Percentiles rank a stretch among this genome's conserved stretches.
Conservation (phyloP, 2,797 vertebrate genomes). For the Melopsittacus undulatus region DNA sequence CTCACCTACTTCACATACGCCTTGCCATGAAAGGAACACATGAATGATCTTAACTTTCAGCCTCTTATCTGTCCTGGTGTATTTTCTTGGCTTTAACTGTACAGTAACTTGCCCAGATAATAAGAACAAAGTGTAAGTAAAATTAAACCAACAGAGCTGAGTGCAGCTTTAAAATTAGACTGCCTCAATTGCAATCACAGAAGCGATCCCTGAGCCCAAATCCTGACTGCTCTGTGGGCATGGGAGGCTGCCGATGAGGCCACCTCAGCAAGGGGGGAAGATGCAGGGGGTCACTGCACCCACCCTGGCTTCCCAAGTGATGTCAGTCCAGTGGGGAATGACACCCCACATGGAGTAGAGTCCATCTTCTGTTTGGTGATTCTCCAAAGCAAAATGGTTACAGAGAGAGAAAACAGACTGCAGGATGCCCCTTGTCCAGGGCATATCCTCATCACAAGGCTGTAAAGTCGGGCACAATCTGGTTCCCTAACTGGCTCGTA, state of each 20-base stretch:
- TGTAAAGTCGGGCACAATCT: neutral
- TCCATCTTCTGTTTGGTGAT: neutral
- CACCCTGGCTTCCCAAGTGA: neutral
- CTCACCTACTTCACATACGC: slow-evolving; percentile 16
- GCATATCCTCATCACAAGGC: neutral
- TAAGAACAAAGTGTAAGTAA: slow-evolving; percentile 46
- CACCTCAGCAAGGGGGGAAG: neutral
- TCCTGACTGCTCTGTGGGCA: neutral
- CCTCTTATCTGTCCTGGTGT: slow-evolving; percentile 1
- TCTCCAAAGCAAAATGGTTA: neutral
- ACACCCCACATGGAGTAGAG: neutral
- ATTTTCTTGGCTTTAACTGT: neutral
- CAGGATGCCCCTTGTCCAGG: neutral
- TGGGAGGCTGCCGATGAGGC: fast-evolving
- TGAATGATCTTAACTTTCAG: slow-evolving; percentile 6
- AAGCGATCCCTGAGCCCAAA: neutral
- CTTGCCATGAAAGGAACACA: neutral
- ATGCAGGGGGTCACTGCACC: neutral
- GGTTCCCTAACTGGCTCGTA: neutral
- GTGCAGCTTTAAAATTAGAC: neutral
- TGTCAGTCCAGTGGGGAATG: fast-evolving
- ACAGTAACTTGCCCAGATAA: slow-evolving; percentile 12
- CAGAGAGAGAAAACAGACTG: neutral
- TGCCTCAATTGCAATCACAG: neutral
- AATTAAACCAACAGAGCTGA: slow-evolving; percentile 36